Evolutionary conservation across 2,797 vertebrate species (phyloP), one percentile per base, ranked within the genome.

Genomic region (Poecilia wingei): DNA sequence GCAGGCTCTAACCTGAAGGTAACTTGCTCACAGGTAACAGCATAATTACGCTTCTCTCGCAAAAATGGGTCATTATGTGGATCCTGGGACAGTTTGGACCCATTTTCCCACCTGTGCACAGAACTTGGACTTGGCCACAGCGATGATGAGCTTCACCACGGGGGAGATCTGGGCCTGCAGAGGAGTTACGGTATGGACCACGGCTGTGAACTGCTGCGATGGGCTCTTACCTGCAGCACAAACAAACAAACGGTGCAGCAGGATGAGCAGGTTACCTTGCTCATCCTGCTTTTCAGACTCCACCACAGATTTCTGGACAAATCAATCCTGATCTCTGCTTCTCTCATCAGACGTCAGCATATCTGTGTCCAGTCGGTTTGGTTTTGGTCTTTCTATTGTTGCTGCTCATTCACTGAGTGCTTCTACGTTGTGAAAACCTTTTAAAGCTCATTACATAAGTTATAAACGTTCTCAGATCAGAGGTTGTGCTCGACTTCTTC

Each of bases 111-210:
- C 96, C 95, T 96, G 95, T 87, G 94, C 93, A 93, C 96, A 96
- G 92, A 95, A 96, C 91, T 94, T 96, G 87, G 96, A 96, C 90
- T 95, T 96, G 92, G 96, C 94, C 72, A 96, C 94, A 3, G 95
- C 95, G 33, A 95, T 94, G 92, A 96, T 95, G 87, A 96, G 95
- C 86, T 96, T 96, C 79, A 96, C 84, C 82, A 96, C 93, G 2
- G 96, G 96, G 81, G 95, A 95, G 82, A 95, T 90, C 88, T 95
- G 95, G 78, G 93, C 86, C 94, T 95, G 95, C 80, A 96, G 95
- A 71, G 95, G 95, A 31, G 94, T 93, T 8, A 96, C 87, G 1
- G 81, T 87, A 69, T 96, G 95, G 91, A 96, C 94, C 87, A 96
- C 94, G 45, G 95, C 95, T 79, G 95, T 96, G 92, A 96, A 96